Evolutionary conservation across 2,797 vertebrate species (phyloP).

Genomic region (Rhinella marina): DNA sequence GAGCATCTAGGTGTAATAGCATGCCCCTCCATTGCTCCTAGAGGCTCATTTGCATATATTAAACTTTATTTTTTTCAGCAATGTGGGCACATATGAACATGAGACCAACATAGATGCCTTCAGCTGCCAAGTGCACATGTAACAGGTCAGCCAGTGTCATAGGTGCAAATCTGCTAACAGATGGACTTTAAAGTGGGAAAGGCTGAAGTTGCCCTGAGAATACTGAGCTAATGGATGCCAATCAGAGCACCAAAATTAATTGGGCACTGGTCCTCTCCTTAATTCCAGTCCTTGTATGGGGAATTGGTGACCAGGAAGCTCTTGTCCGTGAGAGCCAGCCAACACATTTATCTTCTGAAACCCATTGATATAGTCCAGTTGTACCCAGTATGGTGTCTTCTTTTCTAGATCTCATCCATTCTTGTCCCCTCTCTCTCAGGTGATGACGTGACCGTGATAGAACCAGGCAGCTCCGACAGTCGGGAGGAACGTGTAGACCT

Average conservation of each 20-base stretch:
- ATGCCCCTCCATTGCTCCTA: too few species aligned
- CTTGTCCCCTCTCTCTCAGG: slow-evolving; percentile 69
- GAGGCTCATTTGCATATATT: too few species aligned
- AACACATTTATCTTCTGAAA: background rate
- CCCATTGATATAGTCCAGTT: background rate
- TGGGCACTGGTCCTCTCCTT: background rate
- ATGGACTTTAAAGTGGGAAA: too few species aligned
- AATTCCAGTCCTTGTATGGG: background rate
- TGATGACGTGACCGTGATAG: slow-evolving; percentile 79
- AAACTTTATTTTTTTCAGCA: too few species aligned
- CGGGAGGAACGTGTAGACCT: slow-evolving; percentile 85
- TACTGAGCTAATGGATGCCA: too few species aligned
- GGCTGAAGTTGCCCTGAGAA: too few species aligned
- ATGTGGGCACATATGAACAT: too few species aligned
- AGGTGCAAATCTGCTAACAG: too few species aligned
- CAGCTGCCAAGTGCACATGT: too few species aligned
- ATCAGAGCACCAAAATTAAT: background rate
- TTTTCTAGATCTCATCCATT: background rate
- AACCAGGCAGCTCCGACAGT: slow-evolving; percentile 88
- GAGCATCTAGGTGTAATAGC: too few species aligned
- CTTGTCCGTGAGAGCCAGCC: background rate
- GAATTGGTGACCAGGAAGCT: background rate
- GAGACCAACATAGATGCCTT: too few species aligned
- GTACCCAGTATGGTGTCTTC: background rate
- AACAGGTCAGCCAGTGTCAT: too few species aligned